Base-by-base conservation (phyloP, 2,888 invertebrate species). In the Trissoscelio sp. region DNA sequence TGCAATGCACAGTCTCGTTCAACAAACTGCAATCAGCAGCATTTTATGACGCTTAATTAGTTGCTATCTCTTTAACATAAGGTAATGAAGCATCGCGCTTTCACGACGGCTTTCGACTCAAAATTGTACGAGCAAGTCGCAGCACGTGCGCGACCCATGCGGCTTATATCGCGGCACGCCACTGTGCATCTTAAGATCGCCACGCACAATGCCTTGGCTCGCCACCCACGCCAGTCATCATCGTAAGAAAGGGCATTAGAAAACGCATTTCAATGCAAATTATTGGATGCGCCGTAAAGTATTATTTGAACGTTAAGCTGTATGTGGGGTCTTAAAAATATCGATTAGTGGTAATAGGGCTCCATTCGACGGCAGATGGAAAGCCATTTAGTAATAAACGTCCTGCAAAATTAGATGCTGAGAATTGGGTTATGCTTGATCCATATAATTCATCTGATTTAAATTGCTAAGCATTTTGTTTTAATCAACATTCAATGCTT, bases 241-340 rank as follows among this genome's bases (percentile, higher is more conserved):
- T 42, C 57, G 34, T 67, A 28, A 51, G 51, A 28, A 42, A 67
- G 60, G 28, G 44, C 20, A 58, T 57, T 72, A 60, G 67, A 67
- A 79, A 73, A 72, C 53, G 51, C 51, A 73, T 73, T 72, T 66
- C 64, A 72, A 79, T 72, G 79, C 79, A 72, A 72, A 78, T 70
- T 57, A 72, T 66, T 42, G 22, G 16, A 58, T 57, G 48, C 58
- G 20, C 28, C 5, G 20, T 12, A 24, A 53, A 77, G 53, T 11
- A 55, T 46, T 62, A 60, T 64, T 62, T 18, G n/a, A 69, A 60
- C 60, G 39, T 48, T 55, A 55, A 57, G 24, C 55, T 31, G n/a
- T 64, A 64, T n/a, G 46, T n/a, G 64, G 46, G 28, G 18, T 39
- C 48, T 57, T 57, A 31, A 51, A 73, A 51, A 67, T 39, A 16